A percentile compares a stretch with the other conserved stretches of the same genome.
Conservation (phyloP, 2,113 vertebrate genomes). For the Panthera uncia region DNA sequence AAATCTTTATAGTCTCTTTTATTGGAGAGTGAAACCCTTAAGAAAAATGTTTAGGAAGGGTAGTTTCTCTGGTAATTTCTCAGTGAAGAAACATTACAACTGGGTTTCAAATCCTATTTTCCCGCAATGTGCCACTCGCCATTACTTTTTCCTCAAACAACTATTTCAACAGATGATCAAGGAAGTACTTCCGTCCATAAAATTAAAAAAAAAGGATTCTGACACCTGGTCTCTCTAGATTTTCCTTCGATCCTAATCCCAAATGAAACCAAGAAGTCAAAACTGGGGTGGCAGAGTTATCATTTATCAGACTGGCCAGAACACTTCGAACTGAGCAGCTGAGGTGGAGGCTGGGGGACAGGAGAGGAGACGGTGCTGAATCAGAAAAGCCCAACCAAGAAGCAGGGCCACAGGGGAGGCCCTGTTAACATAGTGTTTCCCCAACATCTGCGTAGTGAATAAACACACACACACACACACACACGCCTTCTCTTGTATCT, state of each 20-base stretch:
- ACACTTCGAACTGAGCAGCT: not conserved
- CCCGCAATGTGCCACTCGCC: not conserved
- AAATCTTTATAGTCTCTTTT: not conserved
- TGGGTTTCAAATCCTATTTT: not conserved
- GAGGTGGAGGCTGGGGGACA: not conserved
- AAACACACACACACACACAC: not conserved
- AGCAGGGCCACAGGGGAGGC: not conserved
- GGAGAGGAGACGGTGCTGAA: fast-evolving
- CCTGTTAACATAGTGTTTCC: not conserved
- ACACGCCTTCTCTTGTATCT: not conserved
- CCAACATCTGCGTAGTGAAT: not conserved
- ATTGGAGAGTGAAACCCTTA: not conserved
- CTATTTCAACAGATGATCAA: conserved; percentile 21
- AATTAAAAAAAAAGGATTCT: not conserved
- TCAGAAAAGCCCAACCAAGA: fast-evolving
- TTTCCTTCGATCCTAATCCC: not conserved
- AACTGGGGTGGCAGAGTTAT: not conserved
- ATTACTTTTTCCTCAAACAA: not conserved
- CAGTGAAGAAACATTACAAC: not conserved
- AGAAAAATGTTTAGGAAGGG: not conserved
- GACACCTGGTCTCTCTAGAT: not conserved
- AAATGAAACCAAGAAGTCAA: conserved; percentile 12
- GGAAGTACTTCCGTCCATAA: not conserved
- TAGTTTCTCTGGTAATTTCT: not conserved
- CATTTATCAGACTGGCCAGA: not conserved